Conservation (phyloP, 1,140 invertebrate species). For the Meloidogyne exigua region DNA sequence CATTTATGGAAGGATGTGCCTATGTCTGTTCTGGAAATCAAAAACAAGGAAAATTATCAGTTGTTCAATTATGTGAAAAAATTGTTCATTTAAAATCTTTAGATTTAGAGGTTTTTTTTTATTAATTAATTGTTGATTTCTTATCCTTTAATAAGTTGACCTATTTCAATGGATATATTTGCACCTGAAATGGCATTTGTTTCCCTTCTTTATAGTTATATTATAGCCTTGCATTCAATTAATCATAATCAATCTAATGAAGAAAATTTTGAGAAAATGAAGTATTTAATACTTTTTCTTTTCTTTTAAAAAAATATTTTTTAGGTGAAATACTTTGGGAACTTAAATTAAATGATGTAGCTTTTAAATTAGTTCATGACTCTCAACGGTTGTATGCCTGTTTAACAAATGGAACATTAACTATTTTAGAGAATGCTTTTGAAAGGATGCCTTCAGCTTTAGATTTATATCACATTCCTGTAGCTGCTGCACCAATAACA, state of each 20-base stretch:
- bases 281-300: background rate
- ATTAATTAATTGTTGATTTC: background rate
- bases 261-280: slow-evolving; percentile 11
- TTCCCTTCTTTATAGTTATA: slow-evolving; percentile 66
- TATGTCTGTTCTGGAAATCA: slow-evolving; percentile 66
- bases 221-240: slow-evolving; percentile 64
- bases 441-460: slow-evolving; percentile 47
- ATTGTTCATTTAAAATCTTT: slow-evolving; percentile 65
- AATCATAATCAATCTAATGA: slow-evolving; percentile 30
- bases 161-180: slow-evolving; percentile 65
- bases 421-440: slow-evolving; percentile 65
- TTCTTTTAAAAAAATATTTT: background rate
- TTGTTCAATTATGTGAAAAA: slow-evolving; percentile 62
- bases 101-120: slow-evolving; percentile 62
- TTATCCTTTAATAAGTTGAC: slow-evolving; percentile 50
- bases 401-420: slow-evolving; percentile 68
- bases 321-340: slow-evolving; percentile 64
- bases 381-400: slow-evolving; percentile 66
- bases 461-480: slow-evolving; percentile 67
- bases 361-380: slow-evolving; percentile 64
- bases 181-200: slow-evolving; percentile 64
- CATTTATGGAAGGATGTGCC: slow-evolving; percentile 37
- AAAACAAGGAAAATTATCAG: slow-evolving; percentile 64
- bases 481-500: slow-evolving; percentile 67
- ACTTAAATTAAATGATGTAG: slow-evolving; percentile 66